Conservation (phyloP, 92 coral and sea anemone genomes). For the Umimayanthus chanpuru region DNA sequence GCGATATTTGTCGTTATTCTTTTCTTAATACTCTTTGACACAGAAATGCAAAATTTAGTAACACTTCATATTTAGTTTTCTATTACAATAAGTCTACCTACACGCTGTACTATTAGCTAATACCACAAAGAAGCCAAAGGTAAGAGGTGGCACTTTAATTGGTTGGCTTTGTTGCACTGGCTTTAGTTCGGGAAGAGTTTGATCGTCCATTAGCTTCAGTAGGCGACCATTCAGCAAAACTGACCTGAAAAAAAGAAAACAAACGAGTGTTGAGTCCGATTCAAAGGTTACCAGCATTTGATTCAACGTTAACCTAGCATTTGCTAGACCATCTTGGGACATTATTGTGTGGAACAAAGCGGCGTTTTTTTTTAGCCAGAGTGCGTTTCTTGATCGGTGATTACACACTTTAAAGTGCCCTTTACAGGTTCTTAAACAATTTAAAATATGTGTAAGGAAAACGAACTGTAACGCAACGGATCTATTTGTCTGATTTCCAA, state of each 20-base stretch:
- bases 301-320: background rate
- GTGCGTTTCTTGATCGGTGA: too few relatives aligned
- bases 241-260: constrained; percentile 37
- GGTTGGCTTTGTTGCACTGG: constrained; percentile 65
- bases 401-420: too few relatives aligned
- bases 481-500: too few relatives aligned
- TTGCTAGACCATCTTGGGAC: background rate
- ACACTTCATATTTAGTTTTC: too few relatives aligned
- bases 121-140: constrained; percentile 87
- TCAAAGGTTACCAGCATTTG: background rate
- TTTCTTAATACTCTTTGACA: too few relatives aligned
- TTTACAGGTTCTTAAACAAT: too few relatives aligned
- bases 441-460: too few relatives aligned
- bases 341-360: too few relatives aligned
- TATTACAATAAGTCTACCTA: background rate
- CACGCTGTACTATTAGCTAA: constrained; percentile 38
- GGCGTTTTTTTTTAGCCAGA: too few relatives aligned
- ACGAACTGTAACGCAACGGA: too few relatives aligned
- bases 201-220: constrained; percentile 73
- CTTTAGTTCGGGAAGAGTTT: constrained; percentile 65
- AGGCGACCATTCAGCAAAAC: constrained; percentile 77
- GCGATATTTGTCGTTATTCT: too few relatives aligned
- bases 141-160: constrained; percentile 77
- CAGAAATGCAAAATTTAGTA: too few relatives aligned
- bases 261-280: background rate